phyloP scores from a whole-genome alignment of 2,113 vertebrate species.

The Zapus hudsonius region DNA sequence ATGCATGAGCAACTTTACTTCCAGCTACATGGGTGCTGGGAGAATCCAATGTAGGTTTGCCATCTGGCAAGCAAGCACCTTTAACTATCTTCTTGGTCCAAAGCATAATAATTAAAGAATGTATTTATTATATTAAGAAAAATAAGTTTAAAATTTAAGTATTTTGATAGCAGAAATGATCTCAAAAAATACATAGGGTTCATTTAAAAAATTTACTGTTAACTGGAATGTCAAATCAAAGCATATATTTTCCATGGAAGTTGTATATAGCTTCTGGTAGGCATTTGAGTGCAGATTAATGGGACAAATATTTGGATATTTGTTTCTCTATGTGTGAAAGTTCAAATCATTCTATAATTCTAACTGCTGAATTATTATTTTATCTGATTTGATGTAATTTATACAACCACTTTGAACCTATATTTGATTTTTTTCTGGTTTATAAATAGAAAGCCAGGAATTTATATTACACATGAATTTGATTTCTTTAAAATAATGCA shows the following conservation, averaged over 20 bases:
- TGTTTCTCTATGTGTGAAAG: background rate
- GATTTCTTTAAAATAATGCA: constrained; percentile 42
- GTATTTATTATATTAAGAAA: background rate
- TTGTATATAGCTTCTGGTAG: background rate
- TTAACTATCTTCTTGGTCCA: too few relatives aligned
- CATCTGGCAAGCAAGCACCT: too few relatives aligned
- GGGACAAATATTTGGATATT: background rate
- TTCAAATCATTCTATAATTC: background rate
- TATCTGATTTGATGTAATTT: constrained; percentile 26
- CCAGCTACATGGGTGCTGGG: too few relatives aligned
- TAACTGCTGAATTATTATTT: background rate
- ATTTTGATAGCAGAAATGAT: background rate
- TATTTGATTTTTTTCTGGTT: background rate
- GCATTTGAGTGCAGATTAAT: background rate
- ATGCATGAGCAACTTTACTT: too few relatives aligned
- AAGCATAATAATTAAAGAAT: too few relatives aligned
- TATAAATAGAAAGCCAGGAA: background rate
- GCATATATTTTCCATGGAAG: background rate
- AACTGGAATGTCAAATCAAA: background rate
- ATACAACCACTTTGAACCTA: background rate
- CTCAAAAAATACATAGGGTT: background rate
- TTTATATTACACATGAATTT: background rate
- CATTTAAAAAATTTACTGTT: background rate
- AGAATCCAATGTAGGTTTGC: too few relatives aligned
- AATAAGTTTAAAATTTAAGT: background rate